Percentiles rank a stretch among this genome's conserved stretches.
These are phyloP conservation scores for Remorina albescens DNA, from an alignment of 2,797 vertebrate genomes.

Conservation along the genomic window DNA sequence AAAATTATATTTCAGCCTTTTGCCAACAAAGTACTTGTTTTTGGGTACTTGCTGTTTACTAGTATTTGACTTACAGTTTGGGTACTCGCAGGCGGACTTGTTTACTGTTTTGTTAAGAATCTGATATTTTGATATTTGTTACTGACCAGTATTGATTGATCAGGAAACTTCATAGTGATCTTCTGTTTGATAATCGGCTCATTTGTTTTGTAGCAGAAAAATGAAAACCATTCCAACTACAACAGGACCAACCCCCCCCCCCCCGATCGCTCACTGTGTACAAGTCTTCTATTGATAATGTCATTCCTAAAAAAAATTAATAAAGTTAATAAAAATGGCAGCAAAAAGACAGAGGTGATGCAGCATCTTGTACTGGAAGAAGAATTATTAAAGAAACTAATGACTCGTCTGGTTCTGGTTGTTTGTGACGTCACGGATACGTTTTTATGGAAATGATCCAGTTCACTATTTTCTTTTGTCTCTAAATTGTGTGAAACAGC, in stretches of 20 bases:
- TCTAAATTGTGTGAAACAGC: no score
- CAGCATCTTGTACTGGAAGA: constrained; percentile 82
- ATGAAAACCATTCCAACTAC: constrained; percentile 44
- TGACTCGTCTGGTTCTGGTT: constrained; percentile 21
- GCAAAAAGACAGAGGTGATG: constrained; percentile 32
- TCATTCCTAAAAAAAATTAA: constrained; percentile 68
- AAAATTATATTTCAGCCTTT: constrained; percentile 13
- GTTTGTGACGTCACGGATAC: no score
- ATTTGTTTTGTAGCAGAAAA: constrained; percentile 26
- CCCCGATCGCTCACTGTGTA: constrained; percentile 82
- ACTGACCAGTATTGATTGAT: constrained; percentile 48
- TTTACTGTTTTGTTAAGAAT: constrained; percentile 44
- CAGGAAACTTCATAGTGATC: constrained; percentile 9
- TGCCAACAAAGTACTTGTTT: constrained; percentile 36
- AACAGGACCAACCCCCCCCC: constrained; percentile 54
- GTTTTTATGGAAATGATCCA: no score
- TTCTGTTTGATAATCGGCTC: constrained; percentile 54
- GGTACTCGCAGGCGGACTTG: constrained; percentile 6
- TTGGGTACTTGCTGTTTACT: constrained; percentile 37
- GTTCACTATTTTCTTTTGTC: no score
- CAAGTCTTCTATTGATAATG: constrained; percentile 78
- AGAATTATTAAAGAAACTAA: constrained; percentile 86
- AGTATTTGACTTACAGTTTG: constrained; percentile 30
- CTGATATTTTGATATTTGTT: constrained; percentile 33
- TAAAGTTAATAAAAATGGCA: constrained; percentile 22